These are phyloP conservation scores for Ormyrus nitidulus DNA, from an alignment of 2,888 invertebrate species.

Conservation along the genomic window DNA sequence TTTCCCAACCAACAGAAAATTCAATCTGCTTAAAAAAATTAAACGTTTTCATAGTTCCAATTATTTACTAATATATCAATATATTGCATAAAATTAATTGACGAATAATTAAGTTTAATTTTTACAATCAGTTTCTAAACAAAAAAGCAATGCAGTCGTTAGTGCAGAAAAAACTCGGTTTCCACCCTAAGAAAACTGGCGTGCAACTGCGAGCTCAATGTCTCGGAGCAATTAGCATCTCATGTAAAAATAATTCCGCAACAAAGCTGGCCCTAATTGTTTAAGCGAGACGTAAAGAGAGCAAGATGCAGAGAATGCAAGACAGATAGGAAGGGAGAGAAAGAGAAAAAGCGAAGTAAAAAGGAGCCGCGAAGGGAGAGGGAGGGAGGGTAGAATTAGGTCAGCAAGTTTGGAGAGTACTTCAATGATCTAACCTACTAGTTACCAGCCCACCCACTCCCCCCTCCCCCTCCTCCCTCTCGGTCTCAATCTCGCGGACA, in stretches of 20 bases:
- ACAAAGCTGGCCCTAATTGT: slow-evolving; percentile 44
- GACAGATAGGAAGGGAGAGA: slow-evolving; percentile 52
- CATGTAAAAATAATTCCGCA: slow-evolving; percentile 35
- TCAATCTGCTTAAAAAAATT: no score
- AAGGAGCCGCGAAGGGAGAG: slow-evolving; percentile 27
- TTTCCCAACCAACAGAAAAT: no score
- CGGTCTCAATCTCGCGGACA: slow-evolving; percentile 27
- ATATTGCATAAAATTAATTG: no score
- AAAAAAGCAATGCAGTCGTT: no score
- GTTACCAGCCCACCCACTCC: slow-evolving; percentile 33
- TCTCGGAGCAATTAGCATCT: slow-evolving; percentile 19
- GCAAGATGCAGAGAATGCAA: slow-evolving; percentile 21
- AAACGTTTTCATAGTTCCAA: no score
- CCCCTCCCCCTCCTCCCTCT: slow-evolving; percentile 5
- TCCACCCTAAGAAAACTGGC: no score
- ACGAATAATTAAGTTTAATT: no score
- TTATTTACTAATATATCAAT: no score
- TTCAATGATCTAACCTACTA: slow-evolving; percentile 65
- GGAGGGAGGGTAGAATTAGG: slow-evolving; percentile 65
- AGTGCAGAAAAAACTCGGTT: no score
- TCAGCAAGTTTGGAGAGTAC: slow-evolving; percentile 68
- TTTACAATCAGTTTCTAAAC: no score
- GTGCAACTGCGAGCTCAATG: no score
- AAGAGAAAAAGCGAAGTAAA: slow-evolving; percentile 27
- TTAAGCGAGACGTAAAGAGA: slow-evolving; percentile 26